Evolutionary conservation across 2,113 vertebrate species (phyloP), one percentile per base, ranked within the genome.

Genomic region (Syngnathus typhle): DNA sequence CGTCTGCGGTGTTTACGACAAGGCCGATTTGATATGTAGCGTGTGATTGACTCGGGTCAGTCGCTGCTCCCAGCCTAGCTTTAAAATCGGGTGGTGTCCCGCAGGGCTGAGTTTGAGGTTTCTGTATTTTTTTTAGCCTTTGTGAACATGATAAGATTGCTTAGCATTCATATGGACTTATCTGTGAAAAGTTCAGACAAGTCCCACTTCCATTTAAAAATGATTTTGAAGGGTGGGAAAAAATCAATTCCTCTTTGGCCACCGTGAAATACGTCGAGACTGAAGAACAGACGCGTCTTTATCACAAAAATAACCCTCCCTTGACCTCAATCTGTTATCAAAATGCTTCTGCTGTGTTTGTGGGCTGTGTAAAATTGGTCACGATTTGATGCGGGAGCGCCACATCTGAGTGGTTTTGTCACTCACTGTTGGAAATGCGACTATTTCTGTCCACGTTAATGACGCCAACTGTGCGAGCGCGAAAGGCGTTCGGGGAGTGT

Each of bases 401-500:
- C 16, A 49, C 62, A 66, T 36, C 21, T 23, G 69, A 72, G 64
- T 65, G 64, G 69, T 69, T 74, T 72, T 72, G 60, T 74, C 52
- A 39, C 47, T 60, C 73, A 69, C 78, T 84, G 84, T 85, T 83
- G 83, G 54, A 76, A 59, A 51, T 55, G 47, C 72, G 13, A 76
- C 74, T 83, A 80, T 86, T 89, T 72, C 69, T 64, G 75, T 67
- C 67, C 19, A 36, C 71, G 62, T 65, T 64, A 75, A 84, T 70
- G 38, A 71, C 74, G 60, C 75, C 80, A 82, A 72, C 78, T 82
- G 79, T 76, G 60, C 67, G 18, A 37, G 37, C 68, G 19, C 63
- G 79, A 49, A 68, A 39, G 23, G 67, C 23, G 71, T 70, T 38
- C 52, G 52, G 38, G 38, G 52, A 54, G 68, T 43, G 78, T 77